A percentile compares a stretch with the other conserved stretches of the same genome.
Evolutionary conservation across 2,113 vertebrate genomes (phyloP).

Genomic region (Channa maculata): DNA sequence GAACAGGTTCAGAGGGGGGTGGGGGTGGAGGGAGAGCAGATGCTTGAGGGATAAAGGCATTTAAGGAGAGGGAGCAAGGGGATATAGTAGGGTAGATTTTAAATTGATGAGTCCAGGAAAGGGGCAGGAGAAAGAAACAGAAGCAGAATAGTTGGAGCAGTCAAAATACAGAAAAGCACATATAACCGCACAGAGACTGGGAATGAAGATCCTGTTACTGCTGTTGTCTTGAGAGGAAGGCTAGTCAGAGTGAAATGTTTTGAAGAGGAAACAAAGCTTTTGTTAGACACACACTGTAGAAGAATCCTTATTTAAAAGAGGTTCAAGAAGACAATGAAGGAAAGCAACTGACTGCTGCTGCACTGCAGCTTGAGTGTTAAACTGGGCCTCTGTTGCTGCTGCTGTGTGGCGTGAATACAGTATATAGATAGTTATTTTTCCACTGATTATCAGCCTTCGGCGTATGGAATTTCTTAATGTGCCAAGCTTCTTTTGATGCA

Average conservation of each 20-base stretch:
- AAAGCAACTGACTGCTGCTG: not conserved
- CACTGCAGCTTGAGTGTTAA: not conserved
- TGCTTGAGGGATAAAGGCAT: constrained; percentile 53
- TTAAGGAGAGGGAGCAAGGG: constrained; percentile 39
- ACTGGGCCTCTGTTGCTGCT: not conserved
- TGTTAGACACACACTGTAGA: constrained; percentile 29
- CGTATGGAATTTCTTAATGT: constrained; percentile 59
- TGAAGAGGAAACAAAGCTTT: constrained; percentile 16
- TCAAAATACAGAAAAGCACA: constrained; percentile 37
- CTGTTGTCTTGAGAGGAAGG: constrained; percentile 28
- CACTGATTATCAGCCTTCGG: constrained; percentile 50
- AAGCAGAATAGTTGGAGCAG: constrained; percentile 33
- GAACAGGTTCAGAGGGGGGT: constrained; percentile 6
- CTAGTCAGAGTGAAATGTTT: constrained; percentile 26
- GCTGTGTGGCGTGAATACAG: not conserved
- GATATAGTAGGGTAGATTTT: constrained; percentile 29
- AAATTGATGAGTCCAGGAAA: constrained; percentile 47
- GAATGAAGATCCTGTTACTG: constrained; percentile 9
- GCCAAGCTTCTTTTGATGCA: constrained; percentile 54
- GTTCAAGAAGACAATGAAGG: constrained; percentile 18
- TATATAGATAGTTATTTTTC: constrained; percentile 20
- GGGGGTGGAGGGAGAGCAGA: constrained; percentile 42
- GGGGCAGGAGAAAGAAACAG: constrained; percentile 10
- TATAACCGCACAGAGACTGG: constrained; percentile 20
- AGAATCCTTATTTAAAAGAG: constrained; percentile 19